A percentile compares a stretch with the other conserved stretches of the same genome.
Evolutionary conservation across 2,797 vertebrate species (phyloP).

Genomic region (Catamblyrhynchus diadema): DNA sequence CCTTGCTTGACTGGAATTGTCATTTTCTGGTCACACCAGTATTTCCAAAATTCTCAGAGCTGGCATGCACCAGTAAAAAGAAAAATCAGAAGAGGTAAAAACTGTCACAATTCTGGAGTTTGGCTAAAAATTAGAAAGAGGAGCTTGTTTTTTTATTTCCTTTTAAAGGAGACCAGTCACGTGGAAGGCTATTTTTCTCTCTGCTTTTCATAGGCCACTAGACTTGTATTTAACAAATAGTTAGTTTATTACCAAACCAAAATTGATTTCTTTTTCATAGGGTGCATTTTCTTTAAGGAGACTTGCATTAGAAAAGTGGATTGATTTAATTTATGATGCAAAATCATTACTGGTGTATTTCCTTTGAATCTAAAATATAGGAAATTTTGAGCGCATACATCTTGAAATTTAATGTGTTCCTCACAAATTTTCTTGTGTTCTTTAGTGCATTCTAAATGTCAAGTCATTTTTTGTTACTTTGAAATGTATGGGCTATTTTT

Average conservation of each 20-base stretch:
- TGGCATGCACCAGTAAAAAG: neutral
- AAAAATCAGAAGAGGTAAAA: neutral
- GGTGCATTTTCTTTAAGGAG: neutral
- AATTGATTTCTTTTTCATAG: neutral
- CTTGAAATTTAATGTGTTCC: neutral
- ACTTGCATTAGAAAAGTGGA: neutral
- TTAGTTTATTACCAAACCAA: neutral
- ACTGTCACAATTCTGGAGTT: neutral
- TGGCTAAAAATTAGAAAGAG: neutral
- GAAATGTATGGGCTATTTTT: constrained; percentile 12
- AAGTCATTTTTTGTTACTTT: neutral
- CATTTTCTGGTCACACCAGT: neutral
- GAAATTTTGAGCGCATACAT: neutral
- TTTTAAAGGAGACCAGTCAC: neutral
- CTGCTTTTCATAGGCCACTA: neutral
- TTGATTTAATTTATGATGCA: neutral
- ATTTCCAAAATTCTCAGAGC: neutral
- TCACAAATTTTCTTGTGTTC: neutral
- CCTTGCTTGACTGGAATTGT: neutral
- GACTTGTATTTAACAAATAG: neutral
- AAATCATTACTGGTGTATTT: neutral
- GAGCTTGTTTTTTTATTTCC: neutral
- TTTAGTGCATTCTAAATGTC: neutral
- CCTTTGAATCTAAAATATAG: neutral
- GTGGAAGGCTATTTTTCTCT: neutral